Base-by-base conservation (phyloP, 2,888 invertebrate genomes). In the Epistrophella euchroma region DNA sequence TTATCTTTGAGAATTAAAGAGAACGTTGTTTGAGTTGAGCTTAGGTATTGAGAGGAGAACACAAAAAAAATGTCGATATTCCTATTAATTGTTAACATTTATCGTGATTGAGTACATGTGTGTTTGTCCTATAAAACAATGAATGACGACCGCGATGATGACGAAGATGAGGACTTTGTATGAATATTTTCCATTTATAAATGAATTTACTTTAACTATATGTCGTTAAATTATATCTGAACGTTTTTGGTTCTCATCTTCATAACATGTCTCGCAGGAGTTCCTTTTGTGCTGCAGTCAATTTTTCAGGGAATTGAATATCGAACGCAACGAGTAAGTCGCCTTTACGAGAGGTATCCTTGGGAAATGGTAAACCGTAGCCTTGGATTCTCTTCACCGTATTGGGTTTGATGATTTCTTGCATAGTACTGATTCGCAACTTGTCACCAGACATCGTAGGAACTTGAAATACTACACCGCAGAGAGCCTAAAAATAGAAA, bases 301-400 rank as follows among this genome's bases (percentile, higher is more conserved):
- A 93, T 88, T 95, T 94, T 74, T 97, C 97, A 0, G 99, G 99
- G 93, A 99, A 99, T 92, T 96, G 96, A 91, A 99, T 98, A 93
- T 98, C 98, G 92, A 99, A 99, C 86, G 97, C 96, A 47, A 99
- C 97, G 81, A 99, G 94, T 17, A 99, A 94, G 93, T 99, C 98
- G 83, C 99, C 99, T 92, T 97, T 96, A 90, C 97, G 94, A 43
- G 96, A 95, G 5, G 97, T 97, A 91, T 98, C 98, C 93, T 99
- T 99, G 9, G 99, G 98, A 92, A 96, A 95, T 9, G 99, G 99
- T 88, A 99, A 93, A 0, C 99, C 99, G 90, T 97, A 97, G 62
- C 97, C 98, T 77, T 96, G 96, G 91, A 99, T 97, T 91, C 98
- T 95, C 92, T 97, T 97, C 55, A 97, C 96, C 77, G 97, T 97